Base-by-base conservation (phyloP, 1,140 invertebrate genomes). In the Mercenaria mercenaria region DNA sequence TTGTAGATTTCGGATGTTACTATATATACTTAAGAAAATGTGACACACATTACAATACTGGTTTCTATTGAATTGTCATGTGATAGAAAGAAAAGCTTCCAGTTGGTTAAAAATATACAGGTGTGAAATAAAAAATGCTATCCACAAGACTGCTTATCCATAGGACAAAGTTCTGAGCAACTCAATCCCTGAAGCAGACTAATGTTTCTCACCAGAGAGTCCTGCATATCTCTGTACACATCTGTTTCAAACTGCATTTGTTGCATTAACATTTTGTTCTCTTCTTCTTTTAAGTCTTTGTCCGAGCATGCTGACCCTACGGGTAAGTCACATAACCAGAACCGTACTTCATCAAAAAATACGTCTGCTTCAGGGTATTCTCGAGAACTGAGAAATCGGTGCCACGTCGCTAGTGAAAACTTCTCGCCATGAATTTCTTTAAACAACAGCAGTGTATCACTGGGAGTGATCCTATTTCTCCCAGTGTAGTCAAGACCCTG, bases 341-440 rank as follows among this genome's bases (percentile, higher is more conserved):
- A 72, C 26, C 92, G 79, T 6, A 95, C 91, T 76, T 95, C 95
- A 91, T 95, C 93, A 92, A 94, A 95, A 79, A 81, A 95, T 0
- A 95, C 93, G 87, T 94, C 93, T 34, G 56, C 74, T 64, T 91
- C 81, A 37, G 92, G 86, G 61, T 87, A 77, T 20, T 90, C 85
- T 41, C 95, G 43, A 1, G 92, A 93, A 23, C 90, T 43, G 18
- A 95, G 86, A 80, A 95, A 95, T 29, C 88, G 32, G 15, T 93
- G 90, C 95, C 95, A 95, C n/a, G 93, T 93, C 29, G 93, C 76
- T 67, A 95, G 69, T 4, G 94, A 94, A 79, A 95, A 95, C 20
- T 76, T 86, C n/a, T 95, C 93, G 1, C 92, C 94, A 90, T 95
- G 95, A 32, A 93, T 93, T 61, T 94, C 93, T 88, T 92, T 92